Base-by-base conservation (phyloP, 2,113 vertebrate genomes). In the Hemichromis elongatus region DNA sequence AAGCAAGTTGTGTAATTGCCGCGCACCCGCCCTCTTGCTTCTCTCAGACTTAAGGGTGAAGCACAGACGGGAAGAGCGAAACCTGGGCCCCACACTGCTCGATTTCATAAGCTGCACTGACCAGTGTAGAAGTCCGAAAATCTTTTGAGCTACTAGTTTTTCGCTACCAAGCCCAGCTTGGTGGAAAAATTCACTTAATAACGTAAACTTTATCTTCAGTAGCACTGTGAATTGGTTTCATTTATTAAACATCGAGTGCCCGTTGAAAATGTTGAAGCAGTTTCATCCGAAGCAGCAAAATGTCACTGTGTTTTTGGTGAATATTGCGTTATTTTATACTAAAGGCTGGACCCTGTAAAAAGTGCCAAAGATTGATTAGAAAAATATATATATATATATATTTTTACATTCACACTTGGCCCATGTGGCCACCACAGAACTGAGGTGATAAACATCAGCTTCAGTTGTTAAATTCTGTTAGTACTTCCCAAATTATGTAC, bases 1-100 rank as follows among this genome's bases (percentile, higher is more conserved):
- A 94, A 94, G 93, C 85, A 85, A 82, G 94, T 95, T 96, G 94
- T 94, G 94, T 93, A 94, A 94, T 94, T 93, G 90, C 52, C 1
- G 53, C 50, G 75, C 59, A 79, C 57, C 75, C 45, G 18, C 40
- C 63, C 80, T 52, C 57, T n/a, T 4, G 40, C 68, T 90, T 83
- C 91, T 91, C 90, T 91, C 83, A 84, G 85, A 86, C 91, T 89
- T 70, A 79, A 59, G 90, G 70, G 84, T 81, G 86, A 94, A 89
- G 89, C 89, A 91, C 94, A 93, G 83, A 89, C 30, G 84, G 81
- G 91, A 90, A 91, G 88, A 92, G 90, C 84, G 91, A 81, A 91
- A 92, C 90, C 88, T 78, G 94, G 91, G 92, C 89, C 89, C 93
- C 94, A 89, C 92, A 86, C 84, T 86, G 80, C 84, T 82, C 4